Evolutionary conservation across 2,888 invertebrate genomes (phyloP).

Genomic region (Lissonota sp.): DNA sequence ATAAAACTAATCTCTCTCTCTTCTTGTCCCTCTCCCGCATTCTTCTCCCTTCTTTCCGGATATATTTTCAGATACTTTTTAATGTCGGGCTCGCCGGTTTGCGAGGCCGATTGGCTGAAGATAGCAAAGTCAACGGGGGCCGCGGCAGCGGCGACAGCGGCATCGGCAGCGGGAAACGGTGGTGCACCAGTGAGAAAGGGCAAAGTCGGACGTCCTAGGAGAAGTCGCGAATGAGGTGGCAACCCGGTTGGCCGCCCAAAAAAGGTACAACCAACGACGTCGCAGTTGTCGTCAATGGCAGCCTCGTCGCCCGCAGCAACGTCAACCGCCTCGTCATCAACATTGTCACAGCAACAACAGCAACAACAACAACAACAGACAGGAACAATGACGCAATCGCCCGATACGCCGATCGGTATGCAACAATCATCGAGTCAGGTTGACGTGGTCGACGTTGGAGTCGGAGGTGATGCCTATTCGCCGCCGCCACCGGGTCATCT

Average conservation of each 20-base stretch:
- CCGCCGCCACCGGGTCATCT: conserved; percentile 83
- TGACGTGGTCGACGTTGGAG: conserved; percentile 77
- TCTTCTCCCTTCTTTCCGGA: background rate
- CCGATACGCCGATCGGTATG: conserved; percentile 53
- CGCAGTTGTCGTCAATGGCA: conserved; percentile 62
- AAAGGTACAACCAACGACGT: conserved; percentile 80
- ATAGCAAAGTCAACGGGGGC: conserved; percentile 88
- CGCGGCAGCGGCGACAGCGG: conserved; percentile 88
- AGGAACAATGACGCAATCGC: conserved; percentile 55
- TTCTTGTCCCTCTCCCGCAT: background rate
- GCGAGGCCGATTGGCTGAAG: conserved; percentile 98
- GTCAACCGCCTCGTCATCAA: conserved; percentile 60
- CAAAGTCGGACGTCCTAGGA: conserved; percentile 94
- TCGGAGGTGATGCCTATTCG: conserved; percentile 81
- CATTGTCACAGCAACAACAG: conserved; percentile 59
- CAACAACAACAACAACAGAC: conserved; percentile 30
- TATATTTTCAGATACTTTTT: conserved; percentile 90
- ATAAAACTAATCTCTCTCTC: background rate
- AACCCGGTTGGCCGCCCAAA: conserved; percentile 84
- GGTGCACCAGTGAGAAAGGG: conserved; percentile 91
- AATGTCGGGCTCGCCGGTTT: conserved; percentile 95
- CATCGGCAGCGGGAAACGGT: conserved; percentile 87
- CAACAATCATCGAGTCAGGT: conserved; percentile 64
- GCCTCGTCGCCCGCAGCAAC: conserved; percentile 65
- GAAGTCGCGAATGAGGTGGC: conserved; percentile 93